These are phyloP conservation scores for Chirona hameri DNA, from an alignment of 2,888 invertebrate genomes.

Conservation along the genomic window DNA sequence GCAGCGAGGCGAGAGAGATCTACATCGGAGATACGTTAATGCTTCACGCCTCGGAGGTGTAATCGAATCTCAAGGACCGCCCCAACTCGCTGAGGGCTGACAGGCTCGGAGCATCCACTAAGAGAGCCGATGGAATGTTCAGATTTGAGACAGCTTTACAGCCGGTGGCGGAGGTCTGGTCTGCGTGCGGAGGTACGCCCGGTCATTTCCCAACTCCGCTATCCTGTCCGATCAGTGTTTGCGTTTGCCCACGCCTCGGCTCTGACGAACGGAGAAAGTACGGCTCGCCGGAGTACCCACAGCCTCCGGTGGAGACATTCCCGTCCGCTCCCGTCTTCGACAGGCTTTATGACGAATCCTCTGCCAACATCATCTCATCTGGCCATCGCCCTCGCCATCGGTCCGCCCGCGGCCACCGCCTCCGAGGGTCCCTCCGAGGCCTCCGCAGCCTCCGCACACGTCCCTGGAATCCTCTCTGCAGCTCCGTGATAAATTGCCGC, in stretches of 20 bases:
- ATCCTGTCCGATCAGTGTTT: constrained; percentile 8
- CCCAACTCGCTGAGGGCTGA: too few relatives aligned
- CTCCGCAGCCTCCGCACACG: background rate
- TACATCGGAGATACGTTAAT: background rate
- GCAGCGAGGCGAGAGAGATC: background rate
- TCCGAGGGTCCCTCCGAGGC: background rate
- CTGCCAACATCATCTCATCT: too few relatives aligned
- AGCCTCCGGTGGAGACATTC: background rate
- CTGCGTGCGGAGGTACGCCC: background rate
- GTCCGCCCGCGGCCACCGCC: background rate
- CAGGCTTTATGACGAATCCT: background rate
- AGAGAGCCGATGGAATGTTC: background rate
- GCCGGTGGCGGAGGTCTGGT: background rate
- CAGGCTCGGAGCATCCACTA: background rate
- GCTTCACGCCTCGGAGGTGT: background rate
- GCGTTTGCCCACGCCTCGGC: background rate
- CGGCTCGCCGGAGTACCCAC: background rate
- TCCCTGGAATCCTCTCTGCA: constrained; percentile 13
- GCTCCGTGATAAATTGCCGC: constrained; percentile 9
- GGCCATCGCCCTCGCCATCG: background rate
- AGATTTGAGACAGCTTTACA: background rate
- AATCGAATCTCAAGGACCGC: background rate
- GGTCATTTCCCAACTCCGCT: constrained; percentile 1
- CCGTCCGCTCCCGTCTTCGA: background rate
- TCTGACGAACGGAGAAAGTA: background rate